Conservation (phyloP, 1,140 invertebrate species). For the Tetramorium parvispinum region DNA sequence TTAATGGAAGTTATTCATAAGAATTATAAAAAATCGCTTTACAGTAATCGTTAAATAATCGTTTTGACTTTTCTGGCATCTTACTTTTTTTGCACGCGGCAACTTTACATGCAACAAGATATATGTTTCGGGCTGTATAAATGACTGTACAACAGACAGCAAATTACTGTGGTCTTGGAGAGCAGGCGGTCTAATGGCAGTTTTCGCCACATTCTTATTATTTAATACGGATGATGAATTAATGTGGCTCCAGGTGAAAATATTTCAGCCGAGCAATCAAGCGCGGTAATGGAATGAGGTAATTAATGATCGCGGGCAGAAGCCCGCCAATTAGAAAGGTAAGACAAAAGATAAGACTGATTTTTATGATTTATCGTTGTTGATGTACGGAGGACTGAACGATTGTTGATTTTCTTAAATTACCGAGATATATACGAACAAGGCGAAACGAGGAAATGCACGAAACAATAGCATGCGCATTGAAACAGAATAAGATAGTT, state of each 20-base stretch:
- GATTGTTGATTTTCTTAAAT: slow-evolving; percentile 57
- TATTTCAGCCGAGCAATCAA: slow-evolving; percentile 48
- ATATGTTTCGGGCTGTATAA: background rate
- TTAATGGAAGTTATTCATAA: background rate
- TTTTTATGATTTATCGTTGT: slow-evolving; percentile 49
- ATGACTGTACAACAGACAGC: background rate
- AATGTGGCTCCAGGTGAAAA: slow-evolving; percentile 47
- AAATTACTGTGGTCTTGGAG: slow-evolving; percentile 21
- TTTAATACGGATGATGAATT: slow-evolving; percentile 53
- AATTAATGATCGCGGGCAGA: slow-evolving; percentile 51
- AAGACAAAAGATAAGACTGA: slow-evolving; percentile 37
- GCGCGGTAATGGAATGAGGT: slow-evolving; percentile 37
- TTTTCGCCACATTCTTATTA: slow-evolving; percentile 47
- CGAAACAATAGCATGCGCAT: background rate
- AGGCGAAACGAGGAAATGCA: background rate
- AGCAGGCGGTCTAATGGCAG: slow-evolving; percentile 28
- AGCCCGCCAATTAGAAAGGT: slow-evolving; percentile 42
- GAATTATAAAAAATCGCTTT: background rate
- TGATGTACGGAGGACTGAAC: background rate
- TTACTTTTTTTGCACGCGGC: background rate
- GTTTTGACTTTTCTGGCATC: background rate
- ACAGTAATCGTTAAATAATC: background rate
- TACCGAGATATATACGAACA: background rate
- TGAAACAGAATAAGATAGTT: background rate
- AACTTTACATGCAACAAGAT: background rate